Base-by-base conservation (phyloP, 2,113 vertebrate species). In the Microcebus murinus region DNA sequence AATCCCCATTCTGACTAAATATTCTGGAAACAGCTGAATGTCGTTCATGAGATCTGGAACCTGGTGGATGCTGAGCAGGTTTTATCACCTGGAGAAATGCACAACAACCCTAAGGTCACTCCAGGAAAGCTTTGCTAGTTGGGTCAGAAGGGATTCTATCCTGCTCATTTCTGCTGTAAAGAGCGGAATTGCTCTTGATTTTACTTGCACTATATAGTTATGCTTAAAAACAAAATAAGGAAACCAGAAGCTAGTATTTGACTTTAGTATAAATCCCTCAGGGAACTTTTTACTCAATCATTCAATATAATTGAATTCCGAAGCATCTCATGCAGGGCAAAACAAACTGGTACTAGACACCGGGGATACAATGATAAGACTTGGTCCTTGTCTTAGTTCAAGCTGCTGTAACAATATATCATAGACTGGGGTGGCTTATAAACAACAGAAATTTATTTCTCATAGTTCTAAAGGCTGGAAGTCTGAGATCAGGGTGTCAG, bases 231-330 rank as follows among this genome's bases (percentile, higher is more conserved):
- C 77, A 71, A 90, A 88, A 59, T 87, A 74, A 57, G 29, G 17
- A 79, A 88, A 55, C 31, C n/a, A 52, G 71, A 82, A 92, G 36
- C 45, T 57, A 86, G 9, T 82, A 79, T 80, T 91, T 93, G 79
- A 74, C 48, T 73, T 80, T 57, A 90, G 61, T 50, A 63, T 59
- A 52, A 80, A 45, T 50, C 15, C 31, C 31, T 67, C 42, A 68
- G 39, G n/a, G 27, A 87, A 48, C 20, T 3, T 45, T 95, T 79
- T 18, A 80, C 29, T 90, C 23, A 65, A 29, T 93, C 1, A 55
- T 73, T 95, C 18, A 55, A 42, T 8, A 48, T 12, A 61, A 25
- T 4, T 21, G 73, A 80, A 4, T 70, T 86, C 39, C 36, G 42
- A 84, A 79, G 11, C 67, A 89, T 90, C 80, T 83, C 67, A 61